phyloP scores from a whole-genome alignment of 1,140 invertebrate genomes.

The Tachypleus tridentatus region DNA sequence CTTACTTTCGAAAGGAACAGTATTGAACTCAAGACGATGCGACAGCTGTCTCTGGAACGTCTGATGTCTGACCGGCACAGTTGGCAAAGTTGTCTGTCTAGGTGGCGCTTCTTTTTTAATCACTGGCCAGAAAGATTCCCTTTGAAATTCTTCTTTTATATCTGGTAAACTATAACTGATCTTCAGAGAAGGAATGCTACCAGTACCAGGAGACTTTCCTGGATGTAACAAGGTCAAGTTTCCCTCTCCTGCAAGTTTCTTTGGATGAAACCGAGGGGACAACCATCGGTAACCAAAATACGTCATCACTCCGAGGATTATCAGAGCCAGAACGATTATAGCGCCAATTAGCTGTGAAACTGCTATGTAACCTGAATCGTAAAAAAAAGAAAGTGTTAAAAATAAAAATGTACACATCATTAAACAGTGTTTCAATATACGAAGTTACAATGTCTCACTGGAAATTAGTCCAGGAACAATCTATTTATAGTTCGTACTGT shows the following conservation, averaged over 20 bases:
- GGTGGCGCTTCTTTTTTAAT: conserved; percentile 13
- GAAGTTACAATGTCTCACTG: too few species aligned
- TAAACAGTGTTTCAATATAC: too few species aligned
- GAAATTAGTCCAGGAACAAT: too few species aligned
- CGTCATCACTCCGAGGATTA: neutral
- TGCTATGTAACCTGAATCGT: too few species aligned
- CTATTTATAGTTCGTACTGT: too few species aligned
- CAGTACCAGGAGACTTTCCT: neutral
- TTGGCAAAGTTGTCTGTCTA: conserved; percentile 17
- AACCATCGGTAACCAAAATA: conserved; percentile 1
- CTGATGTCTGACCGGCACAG: conserved; percentile 17
- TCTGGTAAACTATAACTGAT: conserved; percentile 15
- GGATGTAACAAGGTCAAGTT: neutral
- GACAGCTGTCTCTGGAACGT: conserved; percentile 19
- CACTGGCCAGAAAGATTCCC: neutral
- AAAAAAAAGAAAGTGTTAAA: too few species aligned
- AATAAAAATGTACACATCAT: too few species aligned
- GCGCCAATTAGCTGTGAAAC: neutral
- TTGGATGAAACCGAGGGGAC: neutral
- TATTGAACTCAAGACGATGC: conserved; percentile 13
- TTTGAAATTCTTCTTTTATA: conserved; percentile 13
- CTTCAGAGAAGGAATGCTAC: conserved; percentile 13
- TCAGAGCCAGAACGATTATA: neutral
- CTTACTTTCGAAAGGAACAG: conserved; percentile 19
- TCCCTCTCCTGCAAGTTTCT: neutral